phyloP scores from a whole-genome alignment of 2,797 vertebrate genomes.

The Vultur gryphus region DNA sequence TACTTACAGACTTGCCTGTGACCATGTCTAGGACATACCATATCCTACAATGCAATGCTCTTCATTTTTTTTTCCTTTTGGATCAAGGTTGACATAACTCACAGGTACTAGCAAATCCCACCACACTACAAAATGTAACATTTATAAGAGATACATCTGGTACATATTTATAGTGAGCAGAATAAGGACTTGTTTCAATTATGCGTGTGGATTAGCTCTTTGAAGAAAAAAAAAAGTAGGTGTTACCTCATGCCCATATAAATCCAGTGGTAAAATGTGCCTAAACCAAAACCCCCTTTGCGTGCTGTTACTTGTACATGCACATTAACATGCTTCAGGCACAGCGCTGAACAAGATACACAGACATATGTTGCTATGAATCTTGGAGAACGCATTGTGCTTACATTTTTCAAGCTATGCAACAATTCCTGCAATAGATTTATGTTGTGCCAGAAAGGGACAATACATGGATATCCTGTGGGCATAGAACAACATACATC shows the following conservation, averaged over 20 bases:
- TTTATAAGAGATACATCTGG: slow-evolving; percentile 52
- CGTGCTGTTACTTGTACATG: background rate
- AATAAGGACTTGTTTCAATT: slow-evolving; percentile 61
- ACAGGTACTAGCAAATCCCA: slow-evolving; percentile 38
- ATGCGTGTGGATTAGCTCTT: slow-evolving; percentile 53
- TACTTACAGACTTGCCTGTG: slow-evolving; percentile 16
- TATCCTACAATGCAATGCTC: background rate
- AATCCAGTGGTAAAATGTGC: slow-evolving; percentile 54
- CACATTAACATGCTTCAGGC: slow-evolving; percentile 39
- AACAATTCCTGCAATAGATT: background rate
- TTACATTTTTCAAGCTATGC: slow-evolving; percentile 33
- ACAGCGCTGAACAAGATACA: slow-evolving; percentile 9
- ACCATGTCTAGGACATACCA: background rate
- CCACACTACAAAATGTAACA: background rate
- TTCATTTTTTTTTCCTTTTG: slow-evolving; percentile 40
- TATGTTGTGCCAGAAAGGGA: background rate
- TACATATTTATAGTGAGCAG: slow-evolving; percentile 46
- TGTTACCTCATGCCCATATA: slow-evolving; percentile 62
- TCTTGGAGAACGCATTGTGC: background rate
- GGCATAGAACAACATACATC: background rate
- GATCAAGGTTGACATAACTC: slow-evolving; percentile 12
- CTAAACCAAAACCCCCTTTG: slow-evolving; percentile 38
- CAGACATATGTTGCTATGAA: slow-evolving; percentile 25
- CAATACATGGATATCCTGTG: background rate
- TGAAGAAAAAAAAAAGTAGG: slow-evolving; percentile 51